These are phyloP conservation scores for Euura lappo DNA, from an alignment of 1,140 invertebrate species.

Conservation along the genomic window DNA sequence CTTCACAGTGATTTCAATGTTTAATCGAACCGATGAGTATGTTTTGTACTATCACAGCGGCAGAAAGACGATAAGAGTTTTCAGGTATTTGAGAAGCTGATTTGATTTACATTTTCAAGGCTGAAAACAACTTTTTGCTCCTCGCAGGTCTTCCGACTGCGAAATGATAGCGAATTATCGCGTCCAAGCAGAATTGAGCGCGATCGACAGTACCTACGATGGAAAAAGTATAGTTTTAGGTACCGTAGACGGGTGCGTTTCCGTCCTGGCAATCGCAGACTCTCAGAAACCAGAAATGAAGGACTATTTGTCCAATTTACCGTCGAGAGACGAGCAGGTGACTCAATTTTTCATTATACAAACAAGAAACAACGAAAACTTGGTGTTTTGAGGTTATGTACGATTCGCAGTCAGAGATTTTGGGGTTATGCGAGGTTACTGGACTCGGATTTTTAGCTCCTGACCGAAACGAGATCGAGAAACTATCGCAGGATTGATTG, in stretches of 20 bases:
- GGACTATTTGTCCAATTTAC: constrained; percentile 71
- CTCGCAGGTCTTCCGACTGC: constrained; percentile 79
- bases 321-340: constrained; percentile 75
- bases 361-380: background rate
- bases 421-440: no score
- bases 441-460: no score
- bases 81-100: constrained; percentile 67
- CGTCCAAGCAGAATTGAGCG: constrained; percentile 89
- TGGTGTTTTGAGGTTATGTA: background rate
- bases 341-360: constrained; percentile 11
- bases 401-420: no score
- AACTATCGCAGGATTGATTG: background rate
- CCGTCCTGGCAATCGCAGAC: constrained; percentile 90
- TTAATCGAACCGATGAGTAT: constrained; percentile 93
- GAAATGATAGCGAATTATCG: constrained; percentile 92
- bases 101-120: constrained; percentile 8
- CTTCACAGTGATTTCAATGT: constrained; percentile 93
- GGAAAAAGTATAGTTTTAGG: constrained; percentile 85
- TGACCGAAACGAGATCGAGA: background rate
- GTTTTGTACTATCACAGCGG: constrained; percentile 97
- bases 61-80: constrained; percentile 89
- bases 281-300: constrained; percentile 67
- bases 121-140: background rate
- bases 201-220: constrained; percentile 82
- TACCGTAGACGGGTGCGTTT: constrained; percentile 92